Evolutionary conservation across 1,140 invertebrate genomes (phyloP).

Genomic region (Pissodes strobi): DNA sequence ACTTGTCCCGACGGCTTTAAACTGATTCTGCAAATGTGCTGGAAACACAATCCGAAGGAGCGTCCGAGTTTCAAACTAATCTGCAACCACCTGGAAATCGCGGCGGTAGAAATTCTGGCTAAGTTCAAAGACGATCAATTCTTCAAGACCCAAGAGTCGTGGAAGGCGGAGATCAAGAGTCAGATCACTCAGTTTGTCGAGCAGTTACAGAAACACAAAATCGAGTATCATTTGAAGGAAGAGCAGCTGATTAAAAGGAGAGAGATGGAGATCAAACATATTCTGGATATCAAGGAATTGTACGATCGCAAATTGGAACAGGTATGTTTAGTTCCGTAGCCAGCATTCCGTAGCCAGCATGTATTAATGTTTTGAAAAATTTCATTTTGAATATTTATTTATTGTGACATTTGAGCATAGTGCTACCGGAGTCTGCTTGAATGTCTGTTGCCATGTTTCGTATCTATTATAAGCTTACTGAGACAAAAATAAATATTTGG

Average conservation of each 20-base stretch:
- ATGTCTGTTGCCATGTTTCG: too few species aligned
- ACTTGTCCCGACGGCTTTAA: slow-evolving; percentile 86
- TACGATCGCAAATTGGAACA: slow-evolving; percentile 91
- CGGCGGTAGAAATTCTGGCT: slow-evolving; percentile 71
- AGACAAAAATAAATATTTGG: too few species aligned
- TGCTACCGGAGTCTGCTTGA: too few species aligned
- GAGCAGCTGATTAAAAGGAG: slow-evolving; percentile 76
- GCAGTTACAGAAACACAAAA: slow-evolving; percentile 69
- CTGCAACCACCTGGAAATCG: slow-evolving; percentile 85
- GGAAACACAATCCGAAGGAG: slow-evolving; percentile 88
- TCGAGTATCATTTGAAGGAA: slow-evolving; percentile 68
- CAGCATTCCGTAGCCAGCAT: too few species aligned
- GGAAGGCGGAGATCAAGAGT: slow-evolving; percentile 85
- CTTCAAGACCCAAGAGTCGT: slow-evolving; percentile 70
- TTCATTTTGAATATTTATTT: too few species aligned
- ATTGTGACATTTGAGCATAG: too few species aligned
- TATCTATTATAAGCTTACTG: too few species aligned
- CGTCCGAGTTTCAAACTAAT: slow-evolving; percentile 95
- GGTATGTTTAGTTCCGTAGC: too few species aligned
- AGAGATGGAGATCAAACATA: slow-evolving; percentile 83
- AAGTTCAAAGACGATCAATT: slow-evolving; percentile 58
- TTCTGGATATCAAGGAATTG: slow-evolving; percentile 87
- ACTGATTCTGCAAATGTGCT: slow-evolving; percentile 90
- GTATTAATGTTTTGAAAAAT: too few species aligned
- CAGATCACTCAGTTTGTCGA: slow-evolving; percentile 72